Percentiles rank a stretch among this genome's conserved stretches.
Conservation (phyloP, 2,888 invertebrate species). For the Trilocha varians region DNA sequence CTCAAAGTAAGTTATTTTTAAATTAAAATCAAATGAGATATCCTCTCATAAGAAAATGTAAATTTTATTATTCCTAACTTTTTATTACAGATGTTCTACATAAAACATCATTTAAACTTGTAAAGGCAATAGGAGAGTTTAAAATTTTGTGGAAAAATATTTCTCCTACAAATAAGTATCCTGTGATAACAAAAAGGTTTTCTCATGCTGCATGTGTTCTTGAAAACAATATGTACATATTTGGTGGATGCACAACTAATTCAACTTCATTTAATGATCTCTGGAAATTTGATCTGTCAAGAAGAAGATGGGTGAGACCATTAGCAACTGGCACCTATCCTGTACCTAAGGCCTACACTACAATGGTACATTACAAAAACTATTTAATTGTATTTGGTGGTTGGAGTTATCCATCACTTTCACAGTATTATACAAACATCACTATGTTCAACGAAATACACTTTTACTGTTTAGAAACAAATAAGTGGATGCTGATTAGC, state of each 20-base stretch:
- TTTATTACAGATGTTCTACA: slow-evolving; percentile 81
- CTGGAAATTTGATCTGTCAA: slow-evolving; percentile 93
- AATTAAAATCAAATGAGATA: too few relatives aligned
- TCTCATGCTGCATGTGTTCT: slow-evolving; percentile 91
- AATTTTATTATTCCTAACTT: slow-evolving; percentile 7
- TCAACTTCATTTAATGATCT: slow-evolving; percentile 97
- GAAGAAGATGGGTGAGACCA: slow-evolving; percentile 87
- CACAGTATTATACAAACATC: slow-evolving; percentile 88
- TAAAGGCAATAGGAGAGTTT: slow-evolving; percentile 83
- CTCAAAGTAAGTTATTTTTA: slow-evolving; percentile 82
- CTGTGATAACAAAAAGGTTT: slow-evolving; percentile 91
- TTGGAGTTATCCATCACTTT: slow-evolving; percentile 92
- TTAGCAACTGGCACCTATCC: slow-evolving; percentile 90
- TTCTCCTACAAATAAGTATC: slow-evolving; percentile 71
- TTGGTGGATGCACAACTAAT: slow-evolving; percentile 95
- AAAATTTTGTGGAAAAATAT: slow-evolving; percentile 83
- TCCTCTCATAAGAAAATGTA: background rate
- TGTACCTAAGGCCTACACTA: slow-evolving; percentile 95
- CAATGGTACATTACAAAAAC: slow-evolving; percentile 90
- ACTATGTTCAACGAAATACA: slow-evolving; percentile 94
- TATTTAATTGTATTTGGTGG: slow-evolving; percentile 93
- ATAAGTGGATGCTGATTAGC: slow-evolving; percentile 83
- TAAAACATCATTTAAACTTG: slow-evolving; percentile 81
- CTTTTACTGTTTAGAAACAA: slow-evolving; percentile 84
- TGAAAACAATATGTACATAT: slow-evolving; percentile 92